phyloP scores from a whole-genome alignment of 2,888 invertebrate genomes.

The Agapostemon virescens region DNA sequence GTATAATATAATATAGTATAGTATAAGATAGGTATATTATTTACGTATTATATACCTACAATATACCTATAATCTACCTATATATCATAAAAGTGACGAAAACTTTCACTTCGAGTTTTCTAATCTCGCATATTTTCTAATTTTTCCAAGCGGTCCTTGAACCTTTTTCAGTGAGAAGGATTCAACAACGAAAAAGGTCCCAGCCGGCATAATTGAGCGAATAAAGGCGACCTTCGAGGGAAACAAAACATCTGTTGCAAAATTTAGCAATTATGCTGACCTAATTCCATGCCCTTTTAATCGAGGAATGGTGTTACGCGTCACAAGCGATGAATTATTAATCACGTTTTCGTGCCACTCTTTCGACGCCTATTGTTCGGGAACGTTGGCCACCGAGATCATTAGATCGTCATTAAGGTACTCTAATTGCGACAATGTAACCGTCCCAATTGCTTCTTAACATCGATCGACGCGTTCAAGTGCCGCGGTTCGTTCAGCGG shows the following conservation, averaged over 20 bases:
- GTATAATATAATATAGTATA: too few species aligned
- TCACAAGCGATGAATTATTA: conserved; percentile 48
- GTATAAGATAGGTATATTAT: too few species aligned
- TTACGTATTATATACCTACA: too few species aligned
- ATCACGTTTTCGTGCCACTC: conserved; percentile 25
- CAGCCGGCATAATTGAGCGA: conserved; percentile 22
- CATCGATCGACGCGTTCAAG: conserved; percentile 48
- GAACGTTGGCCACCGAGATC: conserved; percentile 23
- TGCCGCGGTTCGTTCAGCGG: conserved; percentile 27
- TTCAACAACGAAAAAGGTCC: conserved; percentile 13
- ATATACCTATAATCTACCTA: too few species aligned
- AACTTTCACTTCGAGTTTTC: neutral
- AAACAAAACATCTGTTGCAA: conserved; percentile 15
- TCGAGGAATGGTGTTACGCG: conserved; percentile 36
- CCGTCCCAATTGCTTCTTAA: conserved; percentile 53
- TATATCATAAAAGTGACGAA: neutral
- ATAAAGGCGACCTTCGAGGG: neutral
- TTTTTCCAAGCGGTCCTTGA: conserved; percentile 6
- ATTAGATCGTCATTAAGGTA: conserved; percentile 51
- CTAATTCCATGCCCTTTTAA: conserved; percentile 42
- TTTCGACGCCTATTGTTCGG: conserved; percentile 8
- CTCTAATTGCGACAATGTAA: conserved; percentile 56
- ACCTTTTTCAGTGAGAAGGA: conserved; percentile 34
- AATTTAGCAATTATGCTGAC: conserved; percentile 45
- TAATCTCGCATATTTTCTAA: neutral